A percentile compares a stretch with the other conserved stretches of the same genome.
Evolutionary conservation across 2,888 invertebrate genomes (phyloP).

Genomic region (Harpalus rubripes): DNA sequence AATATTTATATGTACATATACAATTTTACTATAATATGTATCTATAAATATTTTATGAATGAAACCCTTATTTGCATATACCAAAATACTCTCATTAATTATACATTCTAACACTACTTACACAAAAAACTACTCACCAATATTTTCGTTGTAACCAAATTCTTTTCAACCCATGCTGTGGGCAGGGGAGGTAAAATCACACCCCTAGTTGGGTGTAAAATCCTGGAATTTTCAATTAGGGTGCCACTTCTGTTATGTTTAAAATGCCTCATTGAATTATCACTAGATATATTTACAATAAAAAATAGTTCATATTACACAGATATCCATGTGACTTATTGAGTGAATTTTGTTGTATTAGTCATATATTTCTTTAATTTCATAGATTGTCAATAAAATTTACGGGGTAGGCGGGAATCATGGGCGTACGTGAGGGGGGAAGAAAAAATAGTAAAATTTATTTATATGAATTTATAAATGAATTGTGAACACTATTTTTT

Average conservation of each 20-base stretch:
- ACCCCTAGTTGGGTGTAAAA: conserved; percentile 55
- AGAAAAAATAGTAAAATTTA: not conserved
- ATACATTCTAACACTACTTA: conserved; percentile 10
- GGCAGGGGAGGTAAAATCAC: conserved; percentile 60
- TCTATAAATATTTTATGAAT: conserved; percentile 11
- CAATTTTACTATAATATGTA: not conserved
- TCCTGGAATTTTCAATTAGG: conserved; percentile 51
- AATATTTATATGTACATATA: not conserved
- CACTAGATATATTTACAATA: conserved; percentile 21
- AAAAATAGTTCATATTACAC: conserved; percentile 5
- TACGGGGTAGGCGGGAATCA: conserved; percentile 52
- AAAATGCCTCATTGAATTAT: conserved; percentile 59
- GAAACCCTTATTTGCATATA: conserved; percentile 26
- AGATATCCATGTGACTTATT: conserved; percentile 3
- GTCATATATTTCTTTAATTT: conserved; percentile 58
- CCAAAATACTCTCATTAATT: conserved; percentile 38
- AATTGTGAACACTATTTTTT: not conserved
- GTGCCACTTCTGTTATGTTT: conserved; percentile 62
- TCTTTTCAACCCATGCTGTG: conserved; percentile 64
- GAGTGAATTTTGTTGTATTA: conserved; percentile 20
- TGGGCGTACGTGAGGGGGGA: not conserved
- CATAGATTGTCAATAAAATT: conserved; percentile 57
- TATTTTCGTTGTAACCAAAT: conserved; percentile 62
- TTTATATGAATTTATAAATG: not conserved
- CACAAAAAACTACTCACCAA: conserved; percentile 42